Conservation (phyloP, 2,888 invertebrate genomes). For the Acronicta alni region DNA sequence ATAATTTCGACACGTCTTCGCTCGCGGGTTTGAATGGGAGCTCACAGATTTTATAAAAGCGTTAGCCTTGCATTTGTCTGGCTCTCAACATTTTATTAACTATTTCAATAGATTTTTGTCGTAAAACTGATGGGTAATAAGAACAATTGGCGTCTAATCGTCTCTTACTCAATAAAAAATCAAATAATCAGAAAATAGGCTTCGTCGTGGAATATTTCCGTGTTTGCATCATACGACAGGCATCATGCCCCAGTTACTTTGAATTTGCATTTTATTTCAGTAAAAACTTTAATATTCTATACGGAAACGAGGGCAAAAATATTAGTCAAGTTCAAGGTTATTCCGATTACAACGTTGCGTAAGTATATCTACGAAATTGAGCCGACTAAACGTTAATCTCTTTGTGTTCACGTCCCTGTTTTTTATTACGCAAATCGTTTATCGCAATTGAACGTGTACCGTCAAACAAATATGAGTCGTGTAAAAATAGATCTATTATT, state of each 20-base stretch:
- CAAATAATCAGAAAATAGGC: conserved; percentile 16
- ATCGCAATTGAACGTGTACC: conserved; percentile 15
- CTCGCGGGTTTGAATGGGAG: conserved; percentile 52
- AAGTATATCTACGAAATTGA: conserved; percentile 22
- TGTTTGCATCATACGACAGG: conserved; percentile 17
- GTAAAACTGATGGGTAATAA: conserved; percentile 11
- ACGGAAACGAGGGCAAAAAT: conserved; percentile 8
- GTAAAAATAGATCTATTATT: conserved; percentile 7
- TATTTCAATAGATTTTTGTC: conserved; percentile 17
- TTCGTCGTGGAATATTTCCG: conserved; percentile 25
- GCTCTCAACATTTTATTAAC: conserved; percentile 30
- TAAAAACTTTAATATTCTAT: neutral
- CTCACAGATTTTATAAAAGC: conserved; percentile 54
- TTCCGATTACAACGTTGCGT: conserved; percentile 40
- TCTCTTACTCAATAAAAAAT: conserved; percentile 9
- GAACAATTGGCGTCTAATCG: neutral
- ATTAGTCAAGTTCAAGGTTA: conserved; percentile 55
- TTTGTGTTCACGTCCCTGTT: conserved; percentile 42
- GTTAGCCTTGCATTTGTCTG: conserved; percentile 55
- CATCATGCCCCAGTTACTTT: conserved; percentile 26
- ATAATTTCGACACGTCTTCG: conserved; percentile 69
- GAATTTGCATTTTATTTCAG: conserved; percentile 15
- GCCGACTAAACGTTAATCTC: conserved; percentile 31
- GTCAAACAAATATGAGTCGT: conserved; percentile 27
- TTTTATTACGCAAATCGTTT: conserved; percentile 51